Evolutionary conservation across 1,140 invertebrate species (phyloP).

Genomic region (Drosophila tsacasi): DNA sequence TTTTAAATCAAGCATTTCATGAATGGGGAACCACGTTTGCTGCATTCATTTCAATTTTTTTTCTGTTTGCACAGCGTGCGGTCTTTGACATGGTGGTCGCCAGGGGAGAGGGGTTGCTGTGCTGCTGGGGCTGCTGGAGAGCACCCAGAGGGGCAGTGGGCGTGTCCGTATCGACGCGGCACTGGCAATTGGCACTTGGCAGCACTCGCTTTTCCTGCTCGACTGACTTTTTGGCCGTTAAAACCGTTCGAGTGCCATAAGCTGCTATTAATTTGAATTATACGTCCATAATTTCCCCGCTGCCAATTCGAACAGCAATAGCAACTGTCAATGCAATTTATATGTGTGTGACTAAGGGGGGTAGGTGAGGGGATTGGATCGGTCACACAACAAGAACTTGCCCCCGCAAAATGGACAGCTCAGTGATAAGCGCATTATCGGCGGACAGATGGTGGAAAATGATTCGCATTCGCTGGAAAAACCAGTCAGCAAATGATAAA

Average conservation of each 20-base stretch:
- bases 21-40: conserved; percentile 18
- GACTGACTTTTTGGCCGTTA: conserved; percentile 76
- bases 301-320: conserved; percentile 52
- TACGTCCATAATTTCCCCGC: conserved; percentile 75
- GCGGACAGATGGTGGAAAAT: conserved; percentile 12
- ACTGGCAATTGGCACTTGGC: conserved; percentile 60
- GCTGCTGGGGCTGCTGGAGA: neutral
- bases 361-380: neutral
- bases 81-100: conserved; percentile 27
- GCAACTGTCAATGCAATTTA: conserved; percentile 74
- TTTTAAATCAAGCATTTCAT: conserved; percentile 52
- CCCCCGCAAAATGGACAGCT: conserved; percentile 27
- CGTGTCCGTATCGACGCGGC: conserved; percentile 22
- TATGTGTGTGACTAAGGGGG: conserved; percentile 16
- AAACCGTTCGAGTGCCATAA: conserved; percentile 80
- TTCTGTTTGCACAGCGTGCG: conserved; percentile 62
- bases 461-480: neutral
- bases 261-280: conserved; percentile 84
- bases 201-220: conserved; percentile 55
- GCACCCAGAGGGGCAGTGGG: neutral
- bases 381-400: conserved; percentile 20
- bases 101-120: neutral
- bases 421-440: conserved; percentile 36
- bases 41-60: conserved; percentile 3
- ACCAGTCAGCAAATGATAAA: conserved; percentile 12